Conservation (phyloP, 1,140 invertebrate species). For the Drosophila triauraria region DNA sequence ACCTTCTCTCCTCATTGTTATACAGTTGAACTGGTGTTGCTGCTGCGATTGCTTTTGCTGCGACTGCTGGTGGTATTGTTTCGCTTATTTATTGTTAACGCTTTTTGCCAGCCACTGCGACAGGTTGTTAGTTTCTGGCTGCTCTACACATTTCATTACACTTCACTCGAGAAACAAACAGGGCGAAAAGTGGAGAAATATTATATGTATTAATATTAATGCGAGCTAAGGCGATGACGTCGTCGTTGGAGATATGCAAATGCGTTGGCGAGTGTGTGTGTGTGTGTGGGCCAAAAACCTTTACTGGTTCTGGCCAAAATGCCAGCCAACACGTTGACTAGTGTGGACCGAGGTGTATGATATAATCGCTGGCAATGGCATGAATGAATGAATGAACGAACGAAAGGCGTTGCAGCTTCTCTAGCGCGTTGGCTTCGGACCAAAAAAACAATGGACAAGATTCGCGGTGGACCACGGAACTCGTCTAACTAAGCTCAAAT, state of each 20-base stretch:
- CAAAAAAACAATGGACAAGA: slow-evolving; percentile 36
- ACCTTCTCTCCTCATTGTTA: slow-evolving; percentile 82
- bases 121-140: slow-evolving; percentile 74
- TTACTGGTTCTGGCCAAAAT: slow-evolving; percentile 73
- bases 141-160: slow-evolving; percentile 77
- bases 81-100: slow-evolving; percentile 81
- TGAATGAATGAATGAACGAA: slow-evolving; percentile 73
- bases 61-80: slow-evolving; percentile 59
- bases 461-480: slow-evolving; percentile 26
- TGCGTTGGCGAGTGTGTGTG: slow-evolving; percentile 16
- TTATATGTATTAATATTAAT: slow-evolving; percentile 33
- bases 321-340: slow-evolving; percentile 65
- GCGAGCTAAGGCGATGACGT: slow-evolving; percentile 52
- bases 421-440: slow-evolving; percentile 29
- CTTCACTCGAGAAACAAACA: slow-evolving; percentile 58
- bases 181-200: slow-evolving; percentile 32
- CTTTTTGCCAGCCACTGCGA: slow-evolving; percentile 75
- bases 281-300: slow-evolving; percentile 56
- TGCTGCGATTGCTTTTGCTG: slow-evolving; percentile 14
- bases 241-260: slow-evolving; percentile 48
- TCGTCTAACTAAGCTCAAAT: slow-evolving; percentile 47
- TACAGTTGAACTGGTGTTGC: slow-evolving; percentile 67
- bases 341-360: slow-evolving; percentile 47
- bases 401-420: slow-evolving; percentile 71
- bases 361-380: slow-evolving; percentile 65